These are phyloP conservation scores for Zhengitettix transpicula DNA, from an alignment of 2,888 invertebrate genomes.

Conservation along the genomic window DNA sequence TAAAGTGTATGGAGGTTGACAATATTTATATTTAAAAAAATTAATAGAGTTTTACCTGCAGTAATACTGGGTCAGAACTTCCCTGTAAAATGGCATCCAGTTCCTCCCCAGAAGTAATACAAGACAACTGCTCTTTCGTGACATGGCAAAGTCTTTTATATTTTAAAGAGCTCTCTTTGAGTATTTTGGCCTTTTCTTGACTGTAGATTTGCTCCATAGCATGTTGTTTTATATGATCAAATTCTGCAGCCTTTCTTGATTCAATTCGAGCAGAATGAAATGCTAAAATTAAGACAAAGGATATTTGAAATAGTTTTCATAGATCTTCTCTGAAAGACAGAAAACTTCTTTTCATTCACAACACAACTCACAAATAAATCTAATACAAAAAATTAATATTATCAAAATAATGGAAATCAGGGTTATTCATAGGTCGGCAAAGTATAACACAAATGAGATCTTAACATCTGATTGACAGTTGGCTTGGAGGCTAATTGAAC, in stretches of 20 bases:
- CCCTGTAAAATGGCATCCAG: conserved; percentile 11
- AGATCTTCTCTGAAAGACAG: too few species aligned
- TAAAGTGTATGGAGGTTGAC: background rate
- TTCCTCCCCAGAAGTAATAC: conserved; percentile 12
- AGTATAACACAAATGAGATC: too few species aligned
- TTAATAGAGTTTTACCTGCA: conserved; percentile 10
- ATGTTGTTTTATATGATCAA: conserved; percentile 28
- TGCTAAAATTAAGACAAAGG: conserved; percentile 16
- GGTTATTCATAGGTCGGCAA: too few species aligned
- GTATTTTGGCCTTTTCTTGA: conserved; percentile 31
- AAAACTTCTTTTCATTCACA: too few species aligned
- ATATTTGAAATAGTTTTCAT: too few species aligned
- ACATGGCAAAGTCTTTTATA: background rate
- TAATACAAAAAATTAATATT: too few species aligned
- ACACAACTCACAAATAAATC: too few species aligned
- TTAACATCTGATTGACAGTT: too few species aligned
- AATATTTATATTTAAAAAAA: background rate
- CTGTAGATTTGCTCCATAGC: conserved; percentile 34
- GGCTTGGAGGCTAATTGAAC: too few species aligned
- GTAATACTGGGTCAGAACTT: conserved; percentile 9
- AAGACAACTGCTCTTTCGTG: background rate
- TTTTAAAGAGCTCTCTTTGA: background rate
- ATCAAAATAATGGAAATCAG: too few species aligned
- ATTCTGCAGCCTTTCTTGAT: conserved; percentile 23
- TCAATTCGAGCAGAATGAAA: conserved; percentile 27